Evolutionary conservation across 2,888 invertebrate species (phyloP).

Genomic region (Phengaris alcon): DNA sequence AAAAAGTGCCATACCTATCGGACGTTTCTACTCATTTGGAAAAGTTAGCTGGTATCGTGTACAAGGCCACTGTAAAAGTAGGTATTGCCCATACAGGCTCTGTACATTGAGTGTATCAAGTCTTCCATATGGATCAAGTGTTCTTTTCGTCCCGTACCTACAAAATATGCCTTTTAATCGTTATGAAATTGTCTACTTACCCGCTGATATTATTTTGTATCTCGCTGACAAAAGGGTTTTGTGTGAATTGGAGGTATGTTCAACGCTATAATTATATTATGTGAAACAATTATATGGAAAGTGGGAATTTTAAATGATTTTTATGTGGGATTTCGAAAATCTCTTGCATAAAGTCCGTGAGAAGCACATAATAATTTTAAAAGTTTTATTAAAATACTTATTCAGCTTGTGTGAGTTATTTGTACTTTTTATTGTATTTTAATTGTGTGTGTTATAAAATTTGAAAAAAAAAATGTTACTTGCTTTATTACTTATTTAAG

Average conservation of each 20-base stretch:
- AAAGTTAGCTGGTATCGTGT: no score
- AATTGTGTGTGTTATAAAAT: neutral
- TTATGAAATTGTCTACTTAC: no score
- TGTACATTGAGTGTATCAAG: no score
- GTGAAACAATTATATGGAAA: conserved; percentile 12
- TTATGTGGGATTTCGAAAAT: conserved; percentile 5
- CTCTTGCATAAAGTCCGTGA: neutral
- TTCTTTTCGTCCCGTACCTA: no score
- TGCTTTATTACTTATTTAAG: no score
- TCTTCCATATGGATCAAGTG: no score
- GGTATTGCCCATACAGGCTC: no score
- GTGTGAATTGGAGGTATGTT: neutral
- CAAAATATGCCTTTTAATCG: no score
- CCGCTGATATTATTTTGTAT: neutral
- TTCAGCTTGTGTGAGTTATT: neutral
- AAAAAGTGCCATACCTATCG: no score
- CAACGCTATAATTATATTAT: conserved; percentile 13
- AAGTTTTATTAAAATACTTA: neutral
- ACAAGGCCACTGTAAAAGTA: no score
- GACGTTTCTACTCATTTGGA: no score
- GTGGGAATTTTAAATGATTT: conserved; percentile 8
- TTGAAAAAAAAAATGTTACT: no score
- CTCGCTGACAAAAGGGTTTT: neutral
- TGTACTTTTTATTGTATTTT: neutral
- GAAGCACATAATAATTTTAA: neutral